Percentiles rank a stretch among this genome's conserved stretches.
phyloP scores from a whole-genome alignment of 2,113 vertebrate species.

The Stomatorhinus ivindoensis region DNA sequence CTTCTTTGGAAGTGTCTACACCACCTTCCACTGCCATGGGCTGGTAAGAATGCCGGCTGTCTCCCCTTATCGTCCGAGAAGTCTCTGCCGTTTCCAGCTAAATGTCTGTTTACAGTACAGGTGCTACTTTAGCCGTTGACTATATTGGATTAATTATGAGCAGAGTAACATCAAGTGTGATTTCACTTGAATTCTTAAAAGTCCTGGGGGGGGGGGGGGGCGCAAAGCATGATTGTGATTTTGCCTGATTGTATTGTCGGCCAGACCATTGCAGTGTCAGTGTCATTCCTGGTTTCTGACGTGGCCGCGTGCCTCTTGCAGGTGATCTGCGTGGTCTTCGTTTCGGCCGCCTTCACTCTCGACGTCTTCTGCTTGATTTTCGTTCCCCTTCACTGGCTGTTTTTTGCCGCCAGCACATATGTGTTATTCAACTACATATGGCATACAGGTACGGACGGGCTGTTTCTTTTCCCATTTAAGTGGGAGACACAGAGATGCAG shows the following conservation, averaged over 20 bases:
- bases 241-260: not conserved
- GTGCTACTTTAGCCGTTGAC: not conserved
- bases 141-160: not conserved
- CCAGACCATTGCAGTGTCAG: not conserved
- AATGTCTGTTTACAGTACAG: not conserved
- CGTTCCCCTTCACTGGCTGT: slow-evolving; percentile 70
- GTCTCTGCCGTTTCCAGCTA: not conserved
- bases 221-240: not conserved
- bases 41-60: slow-evolving; percentile 49
- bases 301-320: slow-evolving; percentile 38
- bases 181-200: not conserved
- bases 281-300: not conserved
- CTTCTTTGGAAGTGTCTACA: slow-evolving; percentile 69
- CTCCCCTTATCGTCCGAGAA: not conserved
- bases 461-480: not conserved
- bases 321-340: slow-evolving; percentile 69
- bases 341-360: slow-evolving; percentile 68
- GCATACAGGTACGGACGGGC: slow-evolving; percentile 63
- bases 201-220: not conserved
- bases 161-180: not conserved
- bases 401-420: slow-evolving; percentile 71
- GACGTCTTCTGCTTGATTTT: slow-evolving; percentile 73
- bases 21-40: slow-evolving; percentile 71
- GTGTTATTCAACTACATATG: slow-evolving; percentile 72
- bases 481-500: not conserved